phyloP scores from a whole-genome alignment of 2,113 vertebrate genomes.

The Propithecus coquereli region DNA sequence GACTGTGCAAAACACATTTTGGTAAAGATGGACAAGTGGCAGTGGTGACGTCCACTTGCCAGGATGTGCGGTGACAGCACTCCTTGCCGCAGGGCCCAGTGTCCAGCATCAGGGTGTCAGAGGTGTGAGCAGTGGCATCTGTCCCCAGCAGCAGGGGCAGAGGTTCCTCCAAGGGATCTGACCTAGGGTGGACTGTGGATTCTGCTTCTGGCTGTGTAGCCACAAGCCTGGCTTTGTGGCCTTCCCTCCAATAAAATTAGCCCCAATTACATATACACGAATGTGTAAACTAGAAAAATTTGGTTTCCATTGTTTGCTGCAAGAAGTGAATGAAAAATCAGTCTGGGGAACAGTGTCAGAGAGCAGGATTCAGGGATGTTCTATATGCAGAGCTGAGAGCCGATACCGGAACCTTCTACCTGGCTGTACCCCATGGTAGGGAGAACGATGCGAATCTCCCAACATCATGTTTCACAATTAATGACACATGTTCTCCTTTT shows the following conservation, averaged over 20 bases:
- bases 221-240: background rate
- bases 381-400: background rate
- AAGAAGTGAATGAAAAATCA: background rate
- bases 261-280: background rate
- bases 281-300: background rate
- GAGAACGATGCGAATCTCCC: background rate
- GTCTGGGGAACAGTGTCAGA: background rate
- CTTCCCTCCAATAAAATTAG: background rate
- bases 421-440: background rate
- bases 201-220: background rate
- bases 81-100: background rate
- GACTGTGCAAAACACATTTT: too few relatives aligned
- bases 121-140: background rate
- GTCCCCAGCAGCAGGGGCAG: background rate
- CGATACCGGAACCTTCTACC: background rate
- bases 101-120: too few relatives aligned
- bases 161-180: background rate
- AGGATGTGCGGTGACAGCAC: background rate
- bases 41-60: too few relatives aligned
- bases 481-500: background rate
- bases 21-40: too few relatives aligned
- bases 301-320: background rate
- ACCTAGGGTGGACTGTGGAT: background rate
- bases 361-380: background rate
- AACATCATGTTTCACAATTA: background rate